phyloP scores from a whole-genome alignment of 2,888 invertebrate species.

The Campopleginae sp. region DNA sequence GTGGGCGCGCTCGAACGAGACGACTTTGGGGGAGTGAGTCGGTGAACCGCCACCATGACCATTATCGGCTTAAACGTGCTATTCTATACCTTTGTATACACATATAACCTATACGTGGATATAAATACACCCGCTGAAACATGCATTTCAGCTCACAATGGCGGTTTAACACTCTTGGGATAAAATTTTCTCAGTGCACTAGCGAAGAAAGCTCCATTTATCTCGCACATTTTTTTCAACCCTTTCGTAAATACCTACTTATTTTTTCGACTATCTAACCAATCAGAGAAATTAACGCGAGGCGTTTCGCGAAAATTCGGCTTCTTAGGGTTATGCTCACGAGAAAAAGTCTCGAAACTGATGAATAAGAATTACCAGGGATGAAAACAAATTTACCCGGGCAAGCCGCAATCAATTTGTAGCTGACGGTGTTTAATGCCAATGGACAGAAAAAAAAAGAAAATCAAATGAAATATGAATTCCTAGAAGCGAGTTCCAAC shows the following conservation, averaged over 20 bases:
- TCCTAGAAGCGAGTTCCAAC: no score
- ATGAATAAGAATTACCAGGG: no score
- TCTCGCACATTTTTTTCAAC: not conserved
- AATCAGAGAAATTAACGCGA: not conserved
- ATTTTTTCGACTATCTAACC: not conserved
- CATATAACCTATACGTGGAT: not conserved
- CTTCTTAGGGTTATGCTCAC: not conserved
- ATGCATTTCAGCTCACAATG: constrained; percentile 29
- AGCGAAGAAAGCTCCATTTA: not conserved
- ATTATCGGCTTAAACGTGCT: constrained; percentile 64
- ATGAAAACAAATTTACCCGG: no score
- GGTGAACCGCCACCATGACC: constrained; percentile 58
- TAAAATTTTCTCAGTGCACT: constrained; percentile 1
- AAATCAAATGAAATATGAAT: no score
- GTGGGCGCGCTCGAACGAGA: constrained; percentile 28
- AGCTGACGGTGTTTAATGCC: no score
- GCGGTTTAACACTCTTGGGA: constrained; percentile 53
- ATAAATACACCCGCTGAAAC: constrained; percentile 23
- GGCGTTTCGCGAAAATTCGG: not conserved
- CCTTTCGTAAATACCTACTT: not conserved
- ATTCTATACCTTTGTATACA: constrained; percentile 5
- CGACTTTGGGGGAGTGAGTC: constrained; percentile 17
- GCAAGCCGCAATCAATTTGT: no score
- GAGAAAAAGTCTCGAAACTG: not conserved
- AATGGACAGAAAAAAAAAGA: no score